phyloP scores from a whole-genome alignment of 2,888 invertebrate species.

The Teinopalpus imperialis region DNA sequence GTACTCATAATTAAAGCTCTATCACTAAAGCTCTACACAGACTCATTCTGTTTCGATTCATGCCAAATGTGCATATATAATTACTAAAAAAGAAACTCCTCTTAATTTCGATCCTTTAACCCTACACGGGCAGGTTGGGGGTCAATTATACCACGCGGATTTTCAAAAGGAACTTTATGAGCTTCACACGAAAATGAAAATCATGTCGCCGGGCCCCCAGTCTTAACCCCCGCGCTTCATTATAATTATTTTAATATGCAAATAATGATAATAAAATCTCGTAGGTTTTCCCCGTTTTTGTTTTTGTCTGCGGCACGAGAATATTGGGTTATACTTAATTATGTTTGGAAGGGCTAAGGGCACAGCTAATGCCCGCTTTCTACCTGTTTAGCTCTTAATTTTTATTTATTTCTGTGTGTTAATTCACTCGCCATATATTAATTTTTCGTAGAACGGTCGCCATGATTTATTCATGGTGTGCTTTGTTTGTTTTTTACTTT shows the following conservation, averaged over 20 bases:
- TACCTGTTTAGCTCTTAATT: conserved; percentile 64
- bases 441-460: conserved; percentile 21
- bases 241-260: conserved; percentile 81
- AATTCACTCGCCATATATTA: conserved; percentile 34
- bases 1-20: too few relatives aligned
- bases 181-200: conserved; percentile 31
- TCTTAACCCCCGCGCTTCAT: conserved; percentile 48
- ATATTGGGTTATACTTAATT: conserved; percentile 78
- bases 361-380: conserved; percentile 30
- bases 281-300: conserved; percentile 64
- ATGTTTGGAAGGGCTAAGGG: conserved; percentile 57
- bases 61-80: neutral
- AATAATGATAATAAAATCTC: conserved; percentile 81
- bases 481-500: conserved; percentile 18
- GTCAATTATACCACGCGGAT: conserved; percentile 23
- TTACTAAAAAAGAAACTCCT: conserved; percentile 8
- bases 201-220: conserved; percentile 36
- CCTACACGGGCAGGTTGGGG: conserved; percentile 12
- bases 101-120: conserved; percentile 20
- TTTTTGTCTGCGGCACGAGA: conserved; percentile 62
- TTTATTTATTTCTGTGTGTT: conserved; percentile 54
- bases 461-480: conserved; percentile 20
- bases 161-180: conserved; percentile 25
- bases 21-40: too few relatives aligned
- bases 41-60: too few relatives aligned